Evolutionary conservation across 2,113 vertebrate species (phyloP).

Genomic region (Anser cygnoides): DNA sequence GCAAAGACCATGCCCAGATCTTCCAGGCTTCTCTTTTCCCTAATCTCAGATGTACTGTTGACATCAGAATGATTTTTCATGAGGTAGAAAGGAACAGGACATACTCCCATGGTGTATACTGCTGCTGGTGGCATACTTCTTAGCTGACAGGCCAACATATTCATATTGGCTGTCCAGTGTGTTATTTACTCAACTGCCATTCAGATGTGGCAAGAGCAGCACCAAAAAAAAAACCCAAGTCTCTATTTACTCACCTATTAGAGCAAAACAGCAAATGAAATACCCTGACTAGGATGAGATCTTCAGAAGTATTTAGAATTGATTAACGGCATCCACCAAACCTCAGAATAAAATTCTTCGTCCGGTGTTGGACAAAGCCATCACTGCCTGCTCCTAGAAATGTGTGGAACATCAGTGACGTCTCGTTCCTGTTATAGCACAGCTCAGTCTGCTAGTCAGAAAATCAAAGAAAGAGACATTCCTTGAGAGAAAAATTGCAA

Average conservation of each 20-base stretch:
- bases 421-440: neutral
- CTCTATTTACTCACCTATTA: neutral
- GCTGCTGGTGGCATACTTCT: neutral
- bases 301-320: neutral
- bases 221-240: neutral
- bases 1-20: neutral
- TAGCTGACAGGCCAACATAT: neutral
- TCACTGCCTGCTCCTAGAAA: neutral
- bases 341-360: neutral
- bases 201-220: neutral
- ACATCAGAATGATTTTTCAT: too few relatives aligned
- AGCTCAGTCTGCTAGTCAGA: neutral
- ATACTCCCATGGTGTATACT: neutral
- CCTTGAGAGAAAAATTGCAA: neutral
- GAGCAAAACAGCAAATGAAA: neutral
- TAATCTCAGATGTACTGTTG: too few relatives aligned
- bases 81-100: too few relatives aligned
- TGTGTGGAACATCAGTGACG: neutral
- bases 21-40: too few relatives aligned
- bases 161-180: neutral
- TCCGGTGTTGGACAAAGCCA: neutral
- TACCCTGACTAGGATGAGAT: neutral
- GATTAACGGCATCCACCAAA: neutral
- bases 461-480: neutral
- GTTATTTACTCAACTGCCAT: rapidly evolving